Evolutionary conservation across 2,113 vertebrate genomes (phyloP), one percentile per base, ranked within the genome.

Genomic region (Malaclemys terrapin): DNA sequence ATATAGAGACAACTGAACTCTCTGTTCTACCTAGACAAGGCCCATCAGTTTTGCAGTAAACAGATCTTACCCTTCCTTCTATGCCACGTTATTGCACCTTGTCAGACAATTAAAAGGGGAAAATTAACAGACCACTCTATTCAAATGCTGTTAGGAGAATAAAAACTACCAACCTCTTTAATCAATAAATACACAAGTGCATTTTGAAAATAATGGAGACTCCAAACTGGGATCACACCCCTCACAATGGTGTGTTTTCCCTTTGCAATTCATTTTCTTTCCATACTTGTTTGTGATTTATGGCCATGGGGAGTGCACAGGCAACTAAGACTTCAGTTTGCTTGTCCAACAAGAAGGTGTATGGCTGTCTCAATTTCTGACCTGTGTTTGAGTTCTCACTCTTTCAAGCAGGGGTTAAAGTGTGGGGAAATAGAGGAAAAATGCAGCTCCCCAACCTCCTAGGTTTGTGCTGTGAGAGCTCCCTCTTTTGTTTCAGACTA

Each of bases 161-260:
- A 91, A 85, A 87, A 90, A 82, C 11, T 86, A 1, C n/a, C 62
- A 69, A 57, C 35, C 54, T 45, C 31, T 92, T 94, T 94, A 82
- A 85, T 89, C 85, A 88, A 85, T 95, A 94, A 80, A 89, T 92
- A 72, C 59, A 80, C 42, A 92, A 82, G n/a, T 89, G 47, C 19
- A 19, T 14, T 76, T 78, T 91, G 87, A 84, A 94, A 88, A 47
- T 86, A 88, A 62, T 45, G 89, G 72, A 83, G 49, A 62, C 56
- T 86, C 52, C 62, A 88, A 31, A 49, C 49, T 57, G 38, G 88
- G 89, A 53, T 45, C 80, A 94, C 69, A 7, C 31, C 84, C 49
- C 89, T 95, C n/a, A 49, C 54, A 1, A 6, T 88, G 12, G 35
- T 93, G 1, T 9, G 62, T 93, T 1, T 89, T 96, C 10, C 22